phyloP scores from a whole-genome alignment of 1,140 invertebrate genomes.

The Acarapis woodi region DNA sequence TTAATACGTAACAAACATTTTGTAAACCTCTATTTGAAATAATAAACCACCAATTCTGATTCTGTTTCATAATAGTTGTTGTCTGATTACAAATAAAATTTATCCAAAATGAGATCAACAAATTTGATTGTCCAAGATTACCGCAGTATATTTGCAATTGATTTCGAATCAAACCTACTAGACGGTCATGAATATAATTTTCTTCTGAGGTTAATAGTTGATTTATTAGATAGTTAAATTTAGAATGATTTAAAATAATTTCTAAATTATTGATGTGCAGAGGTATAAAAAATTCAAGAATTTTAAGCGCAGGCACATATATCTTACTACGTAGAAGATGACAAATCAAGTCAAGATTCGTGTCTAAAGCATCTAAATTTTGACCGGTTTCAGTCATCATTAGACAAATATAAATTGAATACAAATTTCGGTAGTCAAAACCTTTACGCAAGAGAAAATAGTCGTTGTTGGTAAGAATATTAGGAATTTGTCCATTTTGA shows the following conservation, averaged over 20 bases:
- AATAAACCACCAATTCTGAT: constrained; percentile 6
- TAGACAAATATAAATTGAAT: constrained; percentile 6
- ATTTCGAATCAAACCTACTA: not conserved
- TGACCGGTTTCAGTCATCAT: constrained; percentile 7
- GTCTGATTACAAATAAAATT: constrained; percentile 8
- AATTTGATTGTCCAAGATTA: not conserved
- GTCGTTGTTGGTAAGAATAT: constrained; percentile 3
- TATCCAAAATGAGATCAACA: no score
- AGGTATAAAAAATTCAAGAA: constrained; percentile 6
- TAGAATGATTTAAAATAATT: not conserved
- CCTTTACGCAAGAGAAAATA: constrained; percentile 3
- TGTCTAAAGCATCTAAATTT: not conserved
- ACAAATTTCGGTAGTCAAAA: constrained; percentile 3
- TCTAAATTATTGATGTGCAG: constrained; percentile 1
- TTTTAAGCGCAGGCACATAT: constrained; percentile 1
- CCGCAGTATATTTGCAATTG: not conserved
- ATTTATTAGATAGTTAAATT: constrained; percentile 1
- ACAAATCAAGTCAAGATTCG: not conserved
- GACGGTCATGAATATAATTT: not conserved
- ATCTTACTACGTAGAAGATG: not conserved
- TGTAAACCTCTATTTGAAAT: constrained; percentile 1
- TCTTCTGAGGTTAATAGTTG: constrained; percentile 1
- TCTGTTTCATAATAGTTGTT: not conserved
- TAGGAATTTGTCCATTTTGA: constrained; percentile 1
- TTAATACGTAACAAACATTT: constrained; percentile 5